Base-by-base conservation (phyloP, 2,113 vertebrate species). In the Tinamus guttatus region DNA sequence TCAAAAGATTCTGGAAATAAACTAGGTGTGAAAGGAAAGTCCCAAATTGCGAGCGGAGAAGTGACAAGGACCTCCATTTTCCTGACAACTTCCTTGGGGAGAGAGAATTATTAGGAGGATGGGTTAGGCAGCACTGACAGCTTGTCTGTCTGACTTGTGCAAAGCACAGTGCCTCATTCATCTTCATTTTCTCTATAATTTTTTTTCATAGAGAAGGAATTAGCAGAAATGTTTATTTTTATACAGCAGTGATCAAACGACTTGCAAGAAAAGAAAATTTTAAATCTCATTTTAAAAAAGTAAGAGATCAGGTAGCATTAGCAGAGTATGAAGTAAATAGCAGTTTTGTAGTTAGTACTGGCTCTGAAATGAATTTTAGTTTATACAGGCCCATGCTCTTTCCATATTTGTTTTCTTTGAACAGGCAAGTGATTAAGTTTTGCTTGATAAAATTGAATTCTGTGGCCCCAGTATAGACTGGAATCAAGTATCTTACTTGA, bases 31-130 rank as follows among this genome's bases (percentile, higher is more conserved):
- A 96, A 98, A 94, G 83, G 87, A 97, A 96, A 96, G 93, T 94
- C 88, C 96, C 81, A 95, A 97, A 98, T 97, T 96, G 96, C 93
- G 28, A 96, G 96, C 27, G 0, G 24, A 92, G 59, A 94, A 96
- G 90, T 98, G 97, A 97, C 97, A 98, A 97, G 93, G 95, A 91
- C 83, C 85, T 97, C 91, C 90, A 96, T 98, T 97, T 97, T 95
- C 96, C 94, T 96, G 95, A 97, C 96, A 97, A 97, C 94, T 95
- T 97, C 95, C 95, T 93, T 81, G 92, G 89, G 97, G 92, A 95
- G 95, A 93, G 68, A 92, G 89, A 89, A 88, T 96, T 97, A 93
- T 97, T 97, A 92, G 91, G 95, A 95, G 80, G 87, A 94, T 97
- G 95, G 65, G 84, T 97, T 96, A 96, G 95, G 96, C 97, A 97